Evolutionary conservation across 2,797 vertebrate species (phyloP), one percentile per base, ranked within the genome.

Genomic region (Pelobates cultripes): DNA sequence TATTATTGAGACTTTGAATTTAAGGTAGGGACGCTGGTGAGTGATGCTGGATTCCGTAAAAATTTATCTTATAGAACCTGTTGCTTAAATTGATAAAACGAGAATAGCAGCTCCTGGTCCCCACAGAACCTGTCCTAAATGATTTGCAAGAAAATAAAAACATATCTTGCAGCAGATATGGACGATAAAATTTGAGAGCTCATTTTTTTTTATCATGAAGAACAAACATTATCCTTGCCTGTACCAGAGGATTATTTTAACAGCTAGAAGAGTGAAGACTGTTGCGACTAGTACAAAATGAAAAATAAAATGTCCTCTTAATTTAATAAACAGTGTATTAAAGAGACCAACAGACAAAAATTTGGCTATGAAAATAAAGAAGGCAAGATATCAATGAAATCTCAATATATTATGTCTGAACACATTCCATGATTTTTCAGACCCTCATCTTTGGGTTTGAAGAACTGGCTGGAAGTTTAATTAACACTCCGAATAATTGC

Each of bases 101-200:
- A 40, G 57, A n/a, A 53, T 40, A 47, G 47, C 44, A 3, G 43
- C 5, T 64, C 60, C 55, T 42, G 9, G 15, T 80, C 10, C 28
- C 8, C 6, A 15, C 42, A 43, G 28, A 51, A 43, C 17, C 66
- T 75, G 79, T 69, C 43, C 13, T 15, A 63, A 43, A 81, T 60
- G 51, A 80, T 79, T 79, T 73, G 77, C 47, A 69, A 40, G 71
- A 53, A 41, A 57, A 70, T 70, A 55, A 68, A 70, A 41, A 42
- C 14, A 69, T 51, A 42, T 70, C 53, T 75, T 75, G 13, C 14
- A 69, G 53, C 53, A 70, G 12, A 61, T 70, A 40, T 43, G 3
- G 53, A 9, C 61, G n/a, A 51, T 42, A 75, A 61, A 42, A 63
- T 60, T 57, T 47, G 2, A 70, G 12, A 40, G 41, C 8, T 57